Evolutionary conservation across 2,888 invertebrate genomes (phyloP), one percentile per base, ranked within the genome.

Genomic region (Pachliopta kotzebuea): DNA sequence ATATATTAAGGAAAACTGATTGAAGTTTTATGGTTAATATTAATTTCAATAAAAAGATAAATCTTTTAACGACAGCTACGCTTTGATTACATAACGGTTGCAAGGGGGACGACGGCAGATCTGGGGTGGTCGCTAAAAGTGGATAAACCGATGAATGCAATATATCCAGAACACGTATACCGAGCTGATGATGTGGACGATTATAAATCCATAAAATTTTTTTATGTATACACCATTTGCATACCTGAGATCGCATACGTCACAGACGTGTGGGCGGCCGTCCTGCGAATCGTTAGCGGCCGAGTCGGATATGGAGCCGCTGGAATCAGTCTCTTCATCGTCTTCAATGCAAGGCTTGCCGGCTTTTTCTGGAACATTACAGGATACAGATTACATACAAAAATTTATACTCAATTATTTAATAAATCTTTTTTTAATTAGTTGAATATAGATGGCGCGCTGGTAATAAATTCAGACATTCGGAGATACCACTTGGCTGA

Each of bases 261-360:
- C 91, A 70, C 91, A 91, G 20, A 89, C 90, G 64, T 91, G 90
- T 0, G 90, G 90, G 0, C 90, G 76, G 1, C 82, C 81, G 54
- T 90, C 90, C 61, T 81, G 82, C 3, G 84, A 76, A 58, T 89
- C 90, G 69, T 81, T 84, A 53, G 79, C 77, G 1, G 84, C 83
- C 0, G 86, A 80, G 71, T 91, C 90, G 0, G 91, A 91, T 58
- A 90, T 77, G 1, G 90, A 90, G 4, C 89, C 89, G 64, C 89
- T 90, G 0, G 90, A 90, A 61, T 90, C 90, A 0, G 91, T 90
- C 71, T 91, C 91, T 37, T 90, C 90, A 20, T 91, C 90, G n/a
- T 90, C 90, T 0, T 90, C 90, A 73, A 87, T 74, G 20, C 75
- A 76, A 54, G 74, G 76, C 65, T 83, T 86, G 54, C 72, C 74